phyloP scores from a whole-genome alignment of 2,797 vertebrate species.

The Sebastes miniatus region DNA sequence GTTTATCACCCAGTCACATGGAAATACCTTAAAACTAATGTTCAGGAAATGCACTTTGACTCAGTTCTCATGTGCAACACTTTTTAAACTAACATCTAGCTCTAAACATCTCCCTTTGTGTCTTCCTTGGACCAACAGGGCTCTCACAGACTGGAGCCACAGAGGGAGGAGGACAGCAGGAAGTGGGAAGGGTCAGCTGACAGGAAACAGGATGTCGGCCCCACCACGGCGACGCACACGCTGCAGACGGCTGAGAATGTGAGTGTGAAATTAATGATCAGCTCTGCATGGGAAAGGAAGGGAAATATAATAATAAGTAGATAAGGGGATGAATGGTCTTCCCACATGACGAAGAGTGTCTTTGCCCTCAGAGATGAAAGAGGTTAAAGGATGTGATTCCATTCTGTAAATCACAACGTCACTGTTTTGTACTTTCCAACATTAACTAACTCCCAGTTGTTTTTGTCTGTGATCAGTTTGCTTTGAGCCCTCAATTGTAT shows the following conservation, averaged over 20 bases:
- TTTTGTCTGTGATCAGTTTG: neutral
- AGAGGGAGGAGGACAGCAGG: slow-evolving; percentile 87
- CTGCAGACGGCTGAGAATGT: slow-evolving; percentile 85
- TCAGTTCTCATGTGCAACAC: neutral
- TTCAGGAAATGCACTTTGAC: neutral
- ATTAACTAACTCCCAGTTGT: neutral
- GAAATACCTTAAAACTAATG: neutral
- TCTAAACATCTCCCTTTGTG: neutral
- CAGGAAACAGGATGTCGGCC: slow-evolving; percentile 80
- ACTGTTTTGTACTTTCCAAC: neutral
- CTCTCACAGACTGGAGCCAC: slow-evolving; percentile 86
- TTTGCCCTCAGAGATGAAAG: neutral
- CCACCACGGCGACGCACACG: slow-evolving; percentile 80
- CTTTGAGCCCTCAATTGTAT: neutral
- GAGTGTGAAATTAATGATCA: slow-evolving; percentile 67
- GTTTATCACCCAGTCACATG: accelerated
- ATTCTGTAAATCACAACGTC: neutral
- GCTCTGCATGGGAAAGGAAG: neutral
- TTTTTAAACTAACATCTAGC: neutral
- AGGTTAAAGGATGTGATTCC: neutral
- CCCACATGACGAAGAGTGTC: neutral
- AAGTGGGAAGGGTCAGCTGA: slow-evolving; percentile 87
- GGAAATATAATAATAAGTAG: neutral
- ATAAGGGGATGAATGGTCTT: neutral
- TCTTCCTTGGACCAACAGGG: slow-evolving; percentile 77